Base-by-base conservation (phyloP, 53 echinoderm and acorn worm species). In the Temnopleurus reevesii region DNA sequence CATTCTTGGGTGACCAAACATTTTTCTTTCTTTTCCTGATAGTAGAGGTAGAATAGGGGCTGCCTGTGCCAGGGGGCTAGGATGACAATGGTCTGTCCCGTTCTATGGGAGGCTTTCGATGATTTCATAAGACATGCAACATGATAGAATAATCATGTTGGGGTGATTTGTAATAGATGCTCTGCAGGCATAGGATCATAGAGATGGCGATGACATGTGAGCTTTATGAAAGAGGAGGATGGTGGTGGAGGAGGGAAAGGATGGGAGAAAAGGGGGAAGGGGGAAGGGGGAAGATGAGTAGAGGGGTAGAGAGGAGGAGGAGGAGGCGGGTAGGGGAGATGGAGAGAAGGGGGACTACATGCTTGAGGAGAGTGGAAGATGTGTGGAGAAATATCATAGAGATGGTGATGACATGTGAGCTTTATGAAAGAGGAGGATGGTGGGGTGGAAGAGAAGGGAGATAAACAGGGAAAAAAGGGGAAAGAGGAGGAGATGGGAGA, bases 101-200 rank as follows among this genome's bases (percentile, higher is more conserved):
- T 21, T 41, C 41, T 34, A 21, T 21, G 41, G 10, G 41, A 41
- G n/a, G 21, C n/a, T 71, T n/a, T 71, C 8, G 71, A 21, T 71
- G 41, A 41, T 71, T 71, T 41, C 38, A 41, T 19, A 71, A 38
- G 41, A 41, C 71, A n/a, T 71, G 71, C 71, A 71, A 71, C 71
- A 71, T 71, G 71, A 71, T 71, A 36, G 71, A 71, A 71, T 71
- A 71, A 71, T 71, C 71, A 71, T 71, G 71, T 71, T 71, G 71
- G 71, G 71, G 71, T 71, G 71, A 71, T 71, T 71, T 71, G 71
- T 71, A 71, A 71, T 71, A 71, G 38, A 71, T 71, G 71, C 71
- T 71, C 28, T 43, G 41, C 71, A 71, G 71, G 71, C 71, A 71
- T 71, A 41, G 71, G 71, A 71, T n/a, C 19, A 9, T 8, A 21